Evolutionary conservation across 1,140 invertebrate species (phyloP), one percentile per base, ranked within the genome.

Genomic region (Aphis gossypii): DNA sequence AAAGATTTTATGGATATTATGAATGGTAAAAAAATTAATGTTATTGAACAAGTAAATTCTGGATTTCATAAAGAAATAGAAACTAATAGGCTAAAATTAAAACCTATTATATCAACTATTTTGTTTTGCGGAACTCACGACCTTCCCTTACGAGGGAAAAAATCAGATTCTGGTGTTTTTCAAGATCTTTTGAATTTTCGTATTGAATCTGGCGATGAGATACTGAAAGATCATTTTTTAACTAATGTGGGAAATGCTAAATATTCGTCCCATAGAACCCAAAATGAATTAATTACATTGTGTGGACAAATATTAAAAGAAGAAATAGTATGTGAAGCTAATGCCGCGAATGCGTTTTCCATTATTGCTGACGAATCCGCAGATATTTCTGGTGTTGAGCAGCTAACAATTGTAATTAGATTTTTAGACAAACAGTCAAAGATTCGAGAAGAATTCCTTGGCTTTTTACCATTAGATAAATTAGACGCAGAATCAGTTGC

Each of bases 1-100:
- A 86, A 86, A 46, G 84, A 86, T 86, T 86, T 86, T 86, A 46
- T 86, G 41, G 41, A 86, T 86, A 7, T 86, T 86, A 86, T 86
- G 84, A 86, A 86, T 2, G 84, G 44, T 86, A 86, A 86, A 46
- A 44, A 86, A 86, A 46, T 25, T 86, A 86, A 23, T 41, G 44
- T 44, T 46, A 23, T 86, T 46, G 21, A 86, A 82, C 76, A 82
- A 35, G n/a, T n/a, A 82, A 82, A 82, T 82, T 82, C 76, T 35
- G n/a, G 76, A 82, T 82, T 82, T 0, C 76, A 35, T 35, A 82
- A 82, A 82, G 14, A 82, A 82, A 82, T 82, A 82, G 76, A 82
- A 82, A 82, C 30, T 82, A 82, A 82, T 14, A 82, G 76, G 76
- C 35, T n/a, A 82, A 82, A 82, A 38, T 82, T 82, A 82, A 82